Evolutionary conservation across 2,113 vertebrate genomes (phyloP), one percentile per base, ranked within the genome.

Genomic region (Stigmatopora nigra): DNA sequence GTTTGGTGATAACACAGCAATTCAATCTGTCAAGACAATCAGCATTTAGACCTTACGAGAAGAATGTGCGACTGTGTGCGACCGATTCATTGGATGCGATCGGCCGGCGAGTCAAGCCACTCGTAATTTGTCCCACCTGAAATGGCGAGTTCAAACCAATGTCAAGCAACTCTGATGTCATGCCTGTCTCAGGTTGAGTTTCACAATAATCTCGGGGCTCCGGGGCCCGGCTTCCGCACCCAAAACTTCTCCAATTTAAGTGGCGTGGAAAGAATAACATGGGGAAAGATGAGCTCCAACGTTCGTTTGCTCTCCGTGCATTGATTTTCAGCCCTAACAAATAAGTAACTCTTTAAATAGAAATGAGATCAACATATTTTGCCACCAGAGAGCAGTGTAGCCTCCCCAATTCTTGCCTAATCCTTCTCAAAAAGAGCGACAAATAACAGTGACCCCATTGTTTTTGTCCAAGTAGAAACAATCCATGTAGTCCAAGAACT

Each of bases 141-240:
- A 87, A 82, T 58, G 15, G 68, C 13, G 78, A 69, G 87, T 89
- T 90, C 86, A 90, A 77, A 67, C 71, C 44, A 12, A 67, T 85
- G 87, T 90, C 88, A 90, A 73, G 75, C 83, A 17, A 51, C 83
- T 88, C 88, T 88, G 88, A 88, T 90, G 87, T 90, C 87, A 89
- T 77, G 82, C 81, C 77, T 82, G 78, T 82, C 72, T 64, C 48
- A 61, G 74, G 64, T 90, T 82, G 71, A n/a, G 66, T 89, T 90
- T 89, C 86, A 89, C 83, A 86, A 87, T 89, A 87, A 84, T 89
- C 86, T 80, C 73, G 0, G 0, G 65, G 68, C 72, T 70, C 38
- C 65, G 87, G 5, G 41, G 73, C 41, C 69, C 64, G 4, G 82
- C 85, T 83, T 84, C 82, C 69, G 53, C 81, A 13, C 76, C 80